phyloP scores from a whole-genome alignment of 2,797 vertebrate species.

The Onychomys torridus region DNA sequence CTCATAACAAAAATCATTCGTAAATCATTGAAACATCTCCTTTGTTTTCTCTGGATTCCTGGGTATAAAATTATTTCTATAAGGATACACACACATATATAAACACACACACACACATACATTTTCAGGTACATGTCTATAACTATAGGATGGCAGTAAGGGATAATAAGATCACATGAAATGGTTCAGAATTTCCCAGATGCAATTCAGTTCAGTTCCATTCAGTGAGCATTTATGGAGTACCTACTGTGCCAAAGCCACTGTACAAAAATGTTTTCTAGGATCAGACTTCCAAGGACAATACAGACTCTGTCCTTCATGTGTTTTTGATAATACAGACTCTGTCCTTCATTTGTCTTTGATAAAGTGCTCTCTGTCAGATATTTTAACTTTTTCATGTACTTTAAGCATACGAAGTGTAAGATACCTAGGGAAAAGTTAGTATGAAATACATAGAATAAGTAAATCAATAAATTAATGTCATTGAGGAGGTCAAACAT shows the following conservation, averaged over 20 bases:
- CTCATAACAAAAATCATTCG: not conserved
- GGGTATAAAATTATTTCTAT: slow-evolving; percentile 7
- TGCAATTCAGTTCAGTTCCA: not conserved
- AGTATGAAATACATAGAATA: slow-evolving; percentile 40
- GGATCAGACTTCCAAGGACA: not conserved
- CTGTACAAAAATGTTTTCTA: not conserved
- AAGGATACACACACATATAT: not conserved
- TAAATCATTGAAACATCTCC: not conserved
- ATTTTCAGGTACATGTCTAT: not conserved
- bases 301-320: slow-evolving; percentile 9
- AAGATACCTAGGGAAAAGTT: slow-evolving; percentile 50
- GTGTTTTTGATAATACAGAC: slow-evolving; percentile 44
- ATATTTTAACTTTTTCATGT: slow-evolving; percentile 63
- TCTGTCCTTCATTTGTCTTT: slow-evolving; percentile 53
- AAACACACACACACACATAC: not conserved
- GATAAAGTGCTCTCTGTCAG: not conserved
- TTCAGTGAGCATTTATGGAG: not conserved
- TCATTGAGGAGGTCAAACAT: slow-evolving; percentile 27
- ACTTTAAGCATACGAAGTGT: slow-evolving; percentile 48
- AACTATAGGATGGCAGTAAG: not conserved
- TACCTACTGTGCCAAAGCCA: not conserved
- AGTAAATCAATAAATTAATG: slow-evolving; percentile 70
- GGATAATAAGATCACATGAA: not conserved
- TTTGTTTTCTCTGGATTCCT: not conserved
- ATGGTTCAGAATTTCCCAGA: slow-evolving; percentile 2